phyloP scores from a whole-genome alignment of 2,113 vertebrate genomes.

The Mormyrus iriodes region DNA sequence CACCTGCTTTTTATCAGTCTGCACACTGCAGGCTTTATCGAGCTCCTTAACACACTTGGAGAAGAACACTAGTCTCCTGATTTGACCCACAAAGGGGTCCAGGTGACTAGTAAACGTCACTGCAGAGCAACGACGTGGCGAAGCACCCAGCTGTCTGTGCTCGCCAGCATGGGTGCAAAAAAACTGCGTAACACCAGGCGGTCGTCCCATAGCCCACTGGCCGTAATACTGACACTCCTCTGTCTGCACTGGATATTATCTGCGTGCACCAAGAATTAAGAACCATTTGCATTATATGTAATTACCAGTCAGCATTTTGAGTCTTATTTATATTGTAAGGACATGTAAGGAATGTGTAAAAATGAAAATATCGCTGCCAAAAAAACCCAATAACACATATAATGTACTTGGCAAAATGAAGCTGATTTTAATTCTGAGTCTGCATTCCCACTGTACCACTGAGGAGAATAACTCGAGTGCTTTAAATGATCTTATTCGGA shows the following conservation, averaged over 20 bases:
- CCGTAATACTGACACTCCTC: not conserved
- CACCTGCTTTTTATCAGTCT: not conserved
- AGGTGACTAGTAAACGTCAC: not conserved
- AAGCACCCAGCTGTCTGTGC: not conserved
- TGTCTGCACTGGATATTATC: not conserved
- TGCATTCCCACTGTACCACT: not conserved
- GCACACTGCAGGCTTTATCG: not conserved
- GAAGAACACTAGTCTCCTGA: not conserved
- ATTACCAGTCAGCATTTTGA: not conserved
- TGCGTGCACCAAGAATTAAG: not conserved
- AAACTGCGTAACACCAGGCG: not conserved
- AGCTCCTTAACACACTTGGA: not conserved
- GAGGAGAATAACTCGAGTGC: not conserved
- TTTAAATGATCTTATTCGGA: not conserved
- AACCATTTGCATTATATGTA: not conserved
- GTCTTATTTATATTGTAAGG: not conserved
- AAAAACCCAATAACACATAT: not conserved
- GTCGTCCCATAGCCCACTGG: not conserved
- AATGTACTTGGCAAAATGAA: not conserved
- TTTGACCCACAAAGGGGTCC: not conserved
- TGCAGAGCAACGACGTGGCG: not conserved
- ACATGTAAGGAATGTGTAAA: not conserved
- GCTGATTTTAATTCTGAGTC: not conserved
- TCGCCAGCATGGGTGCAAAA: not conserved
- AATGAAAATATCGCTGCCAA: not conserved